A percentile compares a stretch with the other conserved stretches of the same genome.
Conservation (phyloP, 1,140 invertebrate species). For the Drosophila miranda region DNA sequence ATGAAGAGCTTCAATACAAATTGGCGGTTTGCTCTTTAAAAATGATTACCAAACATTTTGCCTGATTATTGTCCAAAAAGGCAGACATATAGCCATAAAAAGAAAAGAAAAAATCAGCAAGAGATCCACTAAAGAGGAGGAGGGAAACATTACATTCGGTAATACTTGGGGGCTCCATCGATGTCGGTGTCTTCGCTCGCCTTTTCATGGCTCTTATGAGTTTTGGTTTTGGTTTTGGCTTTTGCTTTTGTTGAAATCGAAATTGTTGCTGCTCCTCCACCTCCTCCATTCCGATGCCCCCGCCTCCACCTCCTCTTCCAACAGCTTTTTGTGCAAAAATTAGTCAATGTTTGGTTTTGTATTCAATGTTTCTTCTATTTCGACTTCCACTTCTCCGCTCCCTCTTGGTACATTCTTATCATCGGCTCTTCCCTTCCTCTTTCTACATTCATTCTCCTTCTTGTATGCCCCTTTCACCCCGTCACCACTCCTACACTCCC, state of each 20-base stretch:
- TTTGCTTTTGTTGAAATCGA: slow-evolving; percentile 60
- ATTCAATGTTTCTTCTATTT: slow-evolving; percentile 2
- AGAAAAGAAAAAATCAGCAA: background rate
- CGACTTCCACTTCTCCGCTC: background rate
- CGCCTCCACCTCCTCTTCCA: background rate
- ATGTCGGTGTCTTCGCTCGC: slow-evolving; percentile 27
- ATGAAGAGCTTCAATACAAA: slow-evolving; percentile 22
- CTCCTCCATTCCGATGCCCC: too few relatives aligned
- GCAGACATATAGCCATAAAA: slow-evolving; percentile 7
- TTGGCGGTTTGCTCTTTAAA: slow-evolving; percentile 38
- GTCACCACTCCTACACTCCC: background rate
- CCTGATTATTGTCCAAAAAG: slow-evolving; percentile 62
- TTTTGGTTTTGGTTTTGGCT: slow-evolving; percentile 21
- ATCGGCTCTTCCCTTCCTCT: background rate
- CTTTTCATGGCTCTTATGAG: slow-evolving; percentile 45
- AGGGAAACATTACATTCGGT: slow-evolving; percentile 33
- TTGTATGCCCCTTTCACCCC: background rate
- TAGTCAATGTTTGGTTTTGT: slow-evolving; percentile 58
- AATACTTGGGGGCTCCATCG: slow-evolving; percentile 1
- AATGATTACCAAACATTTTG: slow-evolving; percentile 74
- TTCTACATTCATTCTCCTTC: too few relatives aligned
- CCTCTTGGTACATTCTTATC: slow-evolving; percentile 41
- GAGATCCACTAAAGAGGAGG: too few relatives aligned
- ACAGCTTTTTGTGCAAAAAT: slow-evolving; percentile 76
- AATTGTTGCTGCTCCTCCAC: slow-evolving; percentile 23